A percentile compares a stretch with the other conserved stretches of the same genome.
Evolutionary conservation across 2,113 vertebrate species (phyloP).

Genomic region (Coreoperca whiteheadi): DNA sequence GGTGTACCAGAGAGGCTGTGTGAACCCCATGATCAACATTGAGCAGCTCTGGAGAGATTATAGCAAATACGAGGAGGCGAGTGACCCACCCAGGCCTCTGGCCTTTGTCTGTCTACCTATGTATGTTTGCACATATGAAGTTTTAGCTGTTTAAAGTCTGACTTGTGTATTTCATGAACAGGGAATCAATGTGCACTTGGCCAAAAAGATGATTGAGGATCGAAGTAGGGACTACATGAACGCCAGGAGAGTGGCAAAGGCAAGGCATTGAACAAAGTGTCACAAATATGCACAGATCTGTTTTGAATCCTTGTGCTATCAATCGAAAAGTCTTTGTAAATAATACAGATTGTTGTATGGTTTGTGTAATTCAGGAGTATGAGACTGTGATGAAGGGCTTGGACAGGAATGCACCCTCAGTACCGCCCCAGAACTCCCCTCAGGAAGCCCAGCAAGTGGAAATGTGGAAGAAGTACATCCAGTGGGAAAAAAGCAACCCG

Average conservation of each 20-base stretch:
- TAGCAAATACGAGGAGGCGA: conserved; percentile 99
- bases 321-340: not conserved
- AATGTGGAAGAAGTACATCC: conserved; percentile 99
- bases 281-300: not conserved
- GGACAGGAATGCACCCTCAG: conserved; percentile 97
- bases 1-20: conserved; percentile 98
- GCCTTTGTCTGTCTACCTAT: not conserved
- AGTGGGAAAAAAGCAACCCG: conserved; percentile 99
- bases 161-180: conserved; percentile 65
- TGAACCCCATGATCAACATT: conserved; percentile 99
- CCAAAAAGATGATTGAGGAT: conserved; percentile 99
- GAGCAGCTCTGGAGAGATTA: conserved; percentile 99
- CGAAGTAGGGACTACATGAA: conserved; percentile 99
- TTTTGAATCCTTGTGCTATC: not conserved
- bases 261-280: conserved; percentile 66
- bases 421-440: conserved; percentile 97
- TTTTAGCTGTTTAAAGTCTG: not conserved
- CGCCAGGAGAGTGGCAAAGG: conserved; percentile 97
- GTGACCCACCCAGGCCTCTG: not conserved
- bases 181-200: conserved; percentile 99
- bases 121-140: not conserved
- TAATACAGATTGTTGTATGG: conserved; percentile 56
- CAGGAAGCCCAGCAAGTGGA: conserved; percentile 99
- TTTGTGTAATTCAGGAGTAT: conserved; percentile 90
- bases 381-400: conserved; percentile 99